Percentiles rank a stretch among this genome's conserved stretches.
Conservation (phyloP, 2,797 vertebrate genomes). For the Pangasius djambal region DNA sequence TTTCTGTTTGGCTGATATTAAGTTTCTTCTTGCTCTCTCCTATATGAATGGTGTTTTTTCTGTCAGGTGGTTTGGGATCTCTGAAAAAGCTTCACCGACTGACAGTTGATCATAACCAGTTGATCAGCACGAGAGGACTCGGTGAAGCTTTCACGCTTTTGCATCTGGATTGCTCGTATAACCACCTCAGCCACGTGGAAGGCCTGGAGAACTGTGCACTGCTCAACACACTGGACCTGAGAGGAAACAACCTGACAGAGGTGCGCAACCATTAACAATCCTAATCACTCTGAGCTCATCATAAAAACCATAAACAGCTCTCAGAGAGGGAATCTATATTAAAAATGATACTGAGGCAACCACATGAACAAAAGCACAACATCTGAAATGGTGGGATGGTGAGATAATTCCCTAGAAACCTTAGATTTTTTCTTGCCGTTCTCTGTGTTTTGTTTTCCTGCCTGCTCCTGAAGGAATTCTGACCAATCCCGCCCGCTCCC, state of each 20-base stretch:
- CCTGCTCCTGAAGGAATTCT: neutral
- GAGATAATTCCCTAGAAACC: neutral
- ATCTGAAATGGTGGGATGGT: neutral
- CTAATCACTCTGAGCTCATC: neutral
- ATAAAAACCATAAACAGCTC: neutral
- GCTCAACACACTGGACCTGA: slow-evolving; percentile 85
- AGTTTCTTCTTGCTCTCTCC: slow-evolving; percentile 33
- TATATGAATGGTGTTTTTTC: slow-evolving; percentile 44
- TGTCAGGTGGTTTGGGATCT: slow-evolving; percentile 85
- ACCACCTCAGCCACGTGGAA: slow-evolving; percentile 84
- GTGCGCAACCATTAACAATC: slow-evolving; percentile 66
- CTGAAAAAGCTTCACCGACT: slow-evolving; percentile 83
- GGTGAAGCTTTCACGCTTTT: slow-evolving; percentile 78
- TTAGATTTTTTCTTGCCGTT: neutral
- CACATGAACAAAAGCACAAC: neutral
- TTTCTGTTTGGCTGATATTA: slow-evolving; percentile 36
- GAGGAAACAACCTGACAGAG: slow-evolving; percentile 89
- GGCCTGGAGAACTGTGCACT: slow-evolving; percentile 86
- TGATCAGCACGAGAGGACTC: slow-evolving; percentile 88
- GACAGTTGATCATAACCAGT: slow-evolving; percentile 88
- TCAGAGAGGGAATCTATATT: neutral
- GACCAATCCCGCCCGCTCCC: neutral
- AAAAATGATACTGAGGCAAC: too few relatives aligned
- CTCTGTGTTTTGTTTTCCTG: neutral
- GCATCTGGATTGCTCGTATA: slow-evolving; percentile 88